Evolutionary conservation across 2,888 invertebrate species (phyloP).

Genomic region (Polyploca ridens): DNA sequence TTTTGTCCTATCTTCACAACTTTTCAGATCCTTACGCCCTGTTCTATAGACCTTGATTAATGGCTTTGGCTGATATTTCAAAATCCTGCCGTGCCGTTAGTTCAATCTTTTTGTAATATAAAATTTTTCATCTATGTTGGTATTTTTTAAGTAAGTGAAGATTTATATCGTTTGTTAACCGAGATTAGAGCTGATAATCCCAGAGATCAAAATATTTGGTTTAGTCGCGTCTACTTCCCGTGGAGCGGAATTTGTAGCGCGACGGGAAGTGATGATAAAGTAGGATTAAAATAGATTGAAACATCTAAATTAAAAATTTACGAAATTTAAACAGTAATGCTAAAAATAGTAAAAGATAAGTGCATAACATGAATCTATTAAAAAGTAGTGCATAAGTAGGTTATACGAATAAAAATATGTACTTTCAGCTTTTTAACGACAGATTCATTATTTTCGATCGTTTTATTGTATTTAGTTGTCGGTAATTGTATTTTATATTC

Average conservation of each 20-base stretch:
- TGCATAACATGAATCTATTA: no score
- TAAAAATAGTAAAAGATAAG: constrained; percentile 14
- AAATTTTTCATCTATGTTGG: neutral
- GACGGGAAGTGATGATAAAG: constrained; percentile 1
- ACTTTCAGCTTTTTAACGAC: constrained; percentile 40
- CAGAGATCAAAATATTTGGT: constrained; percentile 2
- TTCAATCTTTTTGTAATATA: neutral
- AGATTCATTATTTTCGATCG: constrained; percentile 58
- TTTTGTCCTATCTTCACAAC: neutral
- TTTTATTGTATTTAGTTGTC: constrained; percentile 24
- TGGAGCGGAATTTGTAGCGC: constrained; percentile 7
- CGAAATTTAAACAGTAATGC: neutral
- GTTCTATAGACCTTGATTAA: neutral
- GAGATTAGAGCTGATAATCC: neutral
- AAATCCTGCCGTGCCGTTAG: neutral
- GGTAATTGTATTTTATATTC: neutral
- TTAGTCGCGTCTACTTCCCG: constrained; percentile 7
- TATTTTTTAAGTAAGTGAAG: neutral
- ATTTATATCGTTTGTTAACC: constrained; percentile 3
- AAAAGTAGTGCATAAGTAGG: constrained; percentile 24
- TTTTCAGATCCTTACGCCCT: neutral
- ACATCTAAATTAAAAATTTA: neutral
- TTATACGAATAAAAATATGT: constrained; percentile 19
- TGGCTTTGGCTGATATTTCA: neutral
- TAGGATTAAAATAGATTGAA: constrained; percentile 4